Evolutionary conservation across 2,888 invertebrate species (phyloP), one percentile per base, ranked within the genome.

Genomic region (Drosophila colorata): DNA sequence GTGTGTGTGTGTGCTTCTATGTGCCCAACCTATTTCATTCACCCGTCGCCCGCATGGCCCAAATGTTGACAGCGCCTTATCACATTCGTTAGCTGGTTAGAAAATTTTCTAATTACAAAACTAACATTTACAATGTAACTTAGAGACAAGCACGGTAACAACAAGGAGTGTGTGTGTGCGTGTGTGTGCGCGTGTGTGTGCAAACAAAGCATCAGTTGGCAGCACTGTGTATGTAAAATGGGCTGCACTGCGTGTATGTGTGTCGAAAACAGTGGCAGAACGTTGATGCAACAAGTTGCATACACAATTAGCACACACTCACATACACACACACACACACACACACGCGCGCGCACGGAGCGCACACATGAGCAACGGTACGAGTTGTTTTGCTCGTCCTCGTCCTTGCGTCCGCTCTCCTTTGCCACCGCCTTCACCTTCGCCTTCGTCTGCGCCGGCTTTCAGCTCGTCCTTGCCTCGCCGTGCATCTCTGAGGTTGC

Each of bases 101-200:
- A 81, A 85, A 76, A 84, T 87, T 87, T 84, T 87, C 84, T 84
- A 84, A 84, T 84, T 85, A 85, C 88, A 85, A 85, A 87, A 87
- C 84, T 82, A 85, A 87, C 84, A 85, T 85, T 85, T 85, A 85
- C 84, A 87, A 85, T 85, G 84, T 84, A 84, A 81, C 81, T 87
- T 75, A 78, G 73, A 69, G 87, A 67, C 79, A 76, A 64, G 71
- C 63, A 58, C 57, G 66, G 61, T 44, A 77, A 64, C 67, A 78
- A 58, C 69, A 66, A 59, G 41, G 25, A 55, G 16, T 13, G 49
- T 61, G 48, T 59, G 41, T 25, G 61, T 47, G 58, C 23, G 55
- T 14, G 14, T 18, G 55, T 48, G 28, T 48, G 55, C 41, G 40
- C 48, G 49, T 38, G 56, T 65, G 59, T 64, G 51, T 41, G 69